Evolutionary conservation across 92 coral and sea anemone species (phyloP).

Genomic region (Epizoanthus stellaris): DNA sequence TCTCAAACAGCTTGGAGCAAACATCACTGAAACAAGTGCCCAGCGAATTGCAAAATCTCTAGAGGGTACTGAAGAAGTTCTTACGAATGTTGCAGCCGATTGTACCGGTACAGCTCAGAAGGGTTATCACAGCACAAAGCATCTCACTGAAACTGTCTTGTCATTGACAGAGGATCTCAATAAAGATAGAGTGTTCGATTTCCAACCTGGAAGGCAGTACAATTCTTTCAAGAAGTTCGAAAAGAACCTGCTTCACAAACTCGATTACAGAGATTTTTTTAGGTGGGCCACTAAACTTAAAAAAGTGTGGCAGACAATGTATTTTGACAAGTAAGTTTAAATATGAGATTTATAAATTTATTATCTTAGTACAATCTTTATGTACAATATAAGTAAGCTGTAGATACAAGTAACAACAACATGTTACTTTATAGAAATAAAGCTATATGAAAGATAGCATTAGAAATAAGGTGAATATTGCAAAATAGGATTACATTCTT

Average conservation of each 20-base stretch:
- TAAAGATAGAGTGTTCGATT: conserved; percentile 36
- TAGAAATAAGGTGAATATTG: conserved; percentile 18
- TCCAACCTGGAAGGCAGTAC: conserved; percentile 47
- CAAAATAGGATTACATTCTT: conserved; percentile 9
- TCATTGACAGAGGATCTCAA: conserved; percentile 39
- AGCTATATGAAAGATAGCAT: conserved; percentile 12
- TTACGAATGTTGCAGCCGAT: conserved; percentile 36
- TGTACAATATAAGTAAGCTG: conserved; percentile 1
- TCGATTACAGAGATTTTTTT: conserved; percentile 46
- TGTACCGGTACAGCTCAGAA: conserved; percentile 12
- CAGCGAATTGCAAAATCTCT: conserved; percentile 53
- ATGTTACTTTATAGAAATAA: conserved; percentile 15
- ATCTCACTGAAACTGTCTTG: conserved; percentile 45
- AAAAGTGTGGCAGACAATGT: conserved; percentile 41
- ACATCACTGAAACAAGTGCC: conserved; percentile 36
- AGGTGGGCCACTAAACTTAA: conserved; percentile 41
- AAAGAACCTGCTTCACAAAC: conserved; percentile 45
- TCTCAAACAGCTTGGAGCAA: conserved; percentile 54
- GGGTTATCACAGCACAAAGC: conserved; percentile 49
- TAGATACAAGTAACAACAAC: conserved; percentile 8
- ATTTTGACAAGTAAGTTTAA: conserved; percentile 23
- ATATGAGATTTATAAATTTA: background rate
- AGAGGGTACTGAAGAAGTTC: conserved; percentile 37
- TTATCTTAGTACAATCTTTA: conserved; percentile 13
- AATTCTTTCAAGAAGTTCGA: conserved; percentile 49